Conservation (phyloP, 64 coral and sea anemone species). For the Exaiptasia diaphana region DNA sequence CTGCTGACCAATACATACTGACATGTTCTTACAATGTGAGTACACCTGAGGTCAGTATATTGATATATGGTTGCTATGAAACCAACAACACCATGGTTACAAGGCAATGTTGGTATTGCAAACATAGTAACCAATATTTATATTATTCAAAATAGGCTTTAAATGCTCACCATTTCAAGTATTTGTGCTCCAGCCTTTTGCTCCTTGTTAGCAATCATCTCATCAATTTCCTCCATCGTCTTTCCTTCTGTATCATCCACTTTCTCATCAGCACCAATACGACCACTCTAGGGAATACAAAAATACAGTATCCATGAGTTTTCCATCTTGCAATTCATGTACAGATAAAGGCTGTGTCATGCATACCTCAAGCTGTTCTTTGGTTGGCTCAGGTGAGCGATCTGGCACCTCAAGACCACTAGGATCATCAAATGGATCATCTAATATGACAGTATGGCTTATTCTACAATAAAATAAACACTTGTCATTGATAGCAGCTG, state of each 20-base stretch:
- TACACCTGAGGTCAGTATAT: conserved; percentile 75
- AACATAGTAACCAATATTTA: conserved; percentile 1
- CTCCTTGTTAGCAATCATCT: conserved; percentile 86
- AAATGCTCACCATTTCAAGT: conserved; percentile 79
- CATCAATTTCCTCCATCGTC: conserved; percentile 82
- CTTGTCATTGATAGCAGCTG: not conserved
- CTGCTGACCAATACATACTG: conserved; percentile 73
- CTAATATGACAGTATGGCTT: conserved; percentile 89
- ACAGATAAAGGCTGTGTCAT: not conserved
- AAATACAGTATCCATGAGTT: not conserved
- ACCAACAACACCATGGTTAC: conserved; percentile 40
- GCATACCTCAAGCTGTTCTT: conserved; percentile 92
- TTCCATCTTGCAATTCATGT: not conserved
- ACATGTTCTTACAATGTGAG: conserved; percentile 42
- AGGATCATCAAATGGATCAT: conserved; percentile 97
- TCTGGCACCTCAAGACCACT: conserved; percentile 69
- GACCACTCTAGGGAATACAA: conserved; percentile 65
- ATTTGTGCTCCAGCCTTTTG: conserved; percentile 90
- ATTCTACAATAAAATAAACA: conserved; percentile 39
- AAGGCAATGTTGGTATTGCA: conserved; percentile 17
- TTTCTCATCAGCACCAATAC: conserved; percentile 96
- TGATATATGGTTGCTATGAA: conserved; percentile 66
- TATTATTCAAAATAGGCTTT: not conserved
- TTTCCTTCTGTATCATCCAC: conserved; percentile 91
- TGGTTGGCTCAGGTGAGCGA: conserved; percentile 94